phyloP scores from a whole-genome alignment of 23 tunicate genomes.

The Styela clava region DNA sequence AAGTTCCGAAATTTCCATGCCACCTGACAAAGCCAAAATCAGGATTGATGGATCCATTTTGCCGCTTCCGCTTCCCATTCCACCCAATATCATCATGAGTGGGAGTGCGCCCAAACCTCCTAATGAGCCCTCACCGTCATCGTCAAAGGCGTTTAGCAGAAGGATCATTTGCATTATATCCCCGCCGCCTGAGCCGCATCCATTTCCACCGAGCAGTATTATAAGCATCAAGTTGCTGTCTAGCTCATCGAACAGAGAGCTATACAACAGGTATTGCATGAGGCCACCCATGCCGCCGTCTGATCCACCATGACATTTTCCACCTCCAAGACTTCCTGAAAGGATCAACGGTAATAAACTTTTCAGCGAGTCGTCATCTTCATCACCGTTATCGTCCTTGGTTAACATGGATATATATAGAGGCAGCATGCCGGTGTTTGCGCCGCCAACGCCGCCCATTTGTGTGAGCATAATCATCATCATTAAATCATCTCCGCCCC shows the following conservation, averaged over 20 bases:
- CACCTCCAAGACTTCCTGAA: background rate
- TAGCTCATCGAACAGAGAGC: background rate
- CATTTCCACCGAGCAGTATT: background rate
- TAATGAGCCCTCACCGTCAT: background rate
- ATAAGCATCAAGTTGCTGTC: background rate
- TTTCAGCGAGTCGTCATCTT: background rate
- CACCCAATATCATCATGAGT: background rate
- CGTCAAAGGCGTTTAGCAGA: background rate
- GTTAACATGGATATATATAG: too few relatives aligned
- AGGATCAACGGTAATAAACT: background rate
- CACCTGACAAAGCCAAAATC: background rate
- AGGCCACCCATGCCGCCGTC: background rate
- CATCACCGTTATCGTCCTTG: background rate
- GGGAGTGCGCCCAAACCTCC: background rate
- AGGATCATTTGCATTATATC: background rate
- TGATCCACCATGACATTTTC: background rate
- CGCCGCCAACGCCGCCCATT: too few relatives aligned
- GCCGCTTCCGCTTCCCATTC: background rate
- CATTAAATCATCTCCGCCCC: constrained; percentile 8
- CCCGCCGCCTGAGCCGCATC: background rate
- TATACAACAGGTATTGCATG: background rate
- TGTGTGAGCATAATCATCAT: background rate
- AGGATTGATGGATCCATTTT: background rate
- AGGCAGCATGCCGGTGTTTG: too few relatives aligned
- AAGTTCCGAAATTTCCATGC: background rate